Evolutionary conservation across 2,797 vertebrate species (phyloP).

Genomic region (Sarcoramphus papa): DNA sequence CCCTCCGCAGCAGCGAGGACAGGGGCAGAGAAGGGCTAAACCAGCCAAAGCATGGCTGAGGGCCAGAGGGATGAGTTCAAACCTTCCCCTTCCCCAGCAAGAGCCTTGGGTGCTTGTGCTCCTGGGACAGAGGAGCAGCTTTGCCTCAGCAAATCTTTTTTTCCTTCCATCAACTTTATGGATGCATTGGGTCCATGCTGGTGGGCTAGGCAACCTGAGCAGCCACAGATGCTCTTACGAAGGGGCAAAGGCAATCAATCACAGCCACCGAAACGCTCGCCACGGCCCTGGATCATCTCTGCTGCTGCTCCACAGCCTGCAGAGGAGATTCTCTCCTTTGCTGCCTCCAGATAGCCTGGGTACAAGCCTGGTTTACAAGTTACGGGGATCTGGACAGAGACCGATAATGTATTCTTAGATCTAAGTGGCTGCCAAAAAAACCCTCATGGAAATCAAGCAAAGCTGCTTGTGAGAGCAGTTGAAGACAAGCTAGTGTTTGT

Average conservation of each 20-base stretch:
- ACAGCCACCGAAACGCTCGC: not conserved
- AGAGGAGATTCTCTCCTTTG: not conserved
- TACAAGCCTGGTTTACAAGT: not conserved
- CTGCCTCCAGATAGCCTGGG: not conserved
- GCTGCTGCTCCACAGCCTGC: not conserved
- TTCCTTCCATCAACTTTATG: not conserved
- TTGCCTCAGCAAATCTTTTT: not conserved
- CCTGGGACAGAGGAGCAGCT: not conserved
- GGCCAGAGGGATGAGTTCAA: not conserved
- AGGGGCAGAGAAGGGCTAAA: not conserved
- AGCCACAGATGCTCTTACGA: not conserved
- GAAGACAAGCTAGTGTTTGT: conserved; percentile 8
- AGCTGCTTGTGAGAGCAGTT: conserved; percentile 1
- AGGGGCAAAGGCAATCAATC: not conserved
- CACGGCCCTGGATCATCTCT: not conserved
- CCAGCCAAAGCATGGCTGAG: not conserved
- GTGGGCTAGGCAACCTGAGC: not conserved
- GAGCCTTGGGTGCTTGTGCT: not conserved
- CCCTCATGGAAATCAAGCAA: not conserved
- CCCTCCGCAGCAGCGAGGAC: not conserved
- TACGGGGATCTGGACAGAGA: not conserved
- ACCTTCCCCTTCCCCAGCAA: not conserved
- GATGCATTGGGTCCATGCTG: not conserved
- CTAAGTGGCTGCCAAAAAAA: not conserved
- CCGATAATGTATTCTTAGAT: conserved; percentile 14